Percentiles rank a stretch among this genome's conserved stretches.
These are phyloP conservation scores for Coenonympha arcania DNA, from an alignment of 2,888 invertebrate genomes.

Conservation along the genomic window DNA sequence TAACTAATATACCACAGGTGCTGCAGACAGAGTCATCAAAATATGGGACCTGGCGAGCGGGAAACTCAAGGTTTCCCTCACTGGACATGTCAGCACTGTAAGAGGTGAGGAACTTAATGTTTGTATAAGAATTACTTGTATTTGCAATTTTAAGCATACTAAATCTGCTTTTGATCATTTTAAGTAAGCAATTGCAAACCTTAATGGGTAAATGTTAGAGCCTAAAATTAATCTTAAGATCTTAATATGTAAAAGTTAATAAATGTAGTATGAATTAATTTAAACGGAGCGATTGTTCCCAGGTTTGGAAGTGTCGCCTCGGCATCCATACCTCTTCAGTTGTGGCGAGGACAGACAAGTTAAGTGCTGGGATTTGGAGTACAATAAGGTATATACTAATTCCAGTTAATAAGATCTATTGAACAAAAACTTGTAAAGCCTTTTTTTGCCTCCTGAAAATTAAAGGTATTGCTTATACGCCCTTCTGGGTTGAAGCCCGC, in stretches of 20 bases:
- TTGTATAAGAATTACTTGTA: neutral
- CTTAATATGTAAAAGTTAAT: too few relatives aligned
- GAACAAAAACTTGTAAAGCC: too few relatives aligned
- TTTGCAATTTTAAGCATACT: too few relatives aligned
- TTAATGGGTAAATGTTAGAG: too few relatives aligned
- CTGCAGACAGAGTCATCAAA: constrained; percentile 98
- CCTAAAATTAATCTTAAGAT: too few relatives aligned
- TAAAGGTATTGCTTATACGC: too few relatives aligned
- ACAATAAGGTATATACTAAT: constrained; percentile 82
- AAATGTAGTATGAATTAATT: too few relatives aligned
- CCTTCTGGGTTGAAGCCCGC: too few relatives aligned
- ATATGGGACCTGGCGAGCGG: constrained; percentile 99
- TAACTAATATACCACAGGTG: constrained; percentile 72
- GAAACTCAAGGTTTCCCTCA: constrained; percentile 95
- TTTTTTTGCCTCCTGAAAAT: too few relatives aligned
- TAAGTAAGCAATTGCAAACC: too few relatives aligned
- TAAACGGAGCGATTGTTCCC: too few relatives aligned
- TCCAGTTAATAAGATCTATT: neutral
- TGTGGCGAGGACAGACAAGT: constrained; percentile 99
- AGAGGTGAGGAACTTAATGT: constrained; percentile 73
- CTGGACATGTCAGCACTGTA: constrained; percentile 98
- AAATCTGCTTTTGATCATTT: too few relatives aligned
- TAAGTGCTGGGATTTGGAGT: constrained; percentile 99
- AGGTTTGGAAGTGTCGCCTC: constrained; percentile 90
- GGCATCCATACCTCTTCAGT: constrained; percentile 98